phyloP scores from a whole-genome alignment of 2,888 invertebrate species.

The Scrobipalpa atriplicella region DNA sequence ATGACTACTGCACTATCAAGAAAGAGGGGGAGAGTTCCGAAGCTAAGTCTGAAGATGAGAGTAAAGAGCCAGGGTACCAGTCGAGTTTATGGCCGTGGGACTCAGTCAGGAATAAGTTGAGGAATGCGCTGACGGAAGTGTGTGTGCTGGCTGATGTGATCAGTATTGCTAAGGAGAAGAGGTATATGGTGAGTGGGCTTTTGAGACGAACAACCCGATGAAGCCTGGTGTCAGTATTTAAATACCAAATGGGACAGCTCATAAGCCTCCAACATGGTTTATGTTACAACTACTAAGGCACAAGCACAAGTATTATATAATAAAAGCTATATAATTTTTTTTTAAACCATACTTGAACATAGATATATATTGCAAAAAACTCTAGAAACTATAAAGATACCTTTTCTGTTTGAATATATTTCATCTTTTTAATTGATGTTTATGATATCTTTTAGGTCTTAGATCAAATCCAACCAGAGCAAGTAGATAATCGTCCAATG shows the following conservation, averaged over 20 bases:
- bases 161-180: conserved; percentile 95
- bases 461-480: conserved; percentile 95
- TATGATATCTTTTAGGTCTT: conserved; percentile 73
- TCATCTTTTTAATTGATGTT: not conserved
- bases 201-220: no score
- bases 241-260: no score
- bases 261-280: no score
- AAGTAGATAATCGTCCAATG: conserved; percentile 91
- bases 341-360: no score
- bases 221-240: no score
- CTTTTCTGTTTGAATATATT: no score
- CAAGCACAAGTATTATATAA: no score
- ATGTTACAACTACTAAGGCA: no score
- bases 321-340: no score
- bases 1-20: conserved; percentile 78
- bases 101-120: conserved; percentile 93
- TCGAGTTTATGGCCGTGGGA: conserved; percentile 98
- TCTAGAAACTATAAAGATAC: no score
- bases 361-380: no score
- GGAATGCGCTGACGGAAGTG: conserved; percentile 94
- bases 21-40: conserved; percentile 85
- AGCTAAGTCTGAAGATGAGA: conserved; percentile 86
- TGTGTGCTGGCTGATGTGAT: conserved; percentile 96
- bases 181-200: conserved; percentile 89
- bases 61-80: conserved; percentile 91